Evolutionary conservation across 2,113 vertebrate species (phyloP), one percentile per base, ranked within the genome.

Genomic region (Silurus meridionalis): DNA sequence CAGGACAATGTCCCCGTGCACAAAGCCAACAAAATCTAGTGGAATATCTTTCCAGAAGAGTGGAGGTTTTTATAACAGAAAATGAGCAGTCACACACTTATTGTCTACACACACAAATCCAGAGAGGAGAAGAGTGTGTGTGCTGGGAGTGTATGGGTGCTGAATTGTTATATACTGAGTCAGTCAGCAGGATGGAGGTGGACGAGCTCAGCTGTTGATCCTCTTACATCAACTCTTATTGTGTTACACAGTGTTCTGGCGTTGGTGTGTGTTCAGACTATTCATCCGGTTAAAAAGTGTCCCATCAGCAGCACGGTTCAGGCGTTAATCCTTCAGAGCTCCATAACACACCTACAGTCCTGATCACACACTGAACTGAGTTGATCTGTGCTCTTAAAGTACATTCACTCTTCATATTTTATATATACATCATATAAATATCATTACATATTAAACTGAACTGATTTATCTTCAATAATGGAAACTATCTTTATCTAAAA

Each of bases 81-180:
- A 37, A 37, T 37, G 37, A 37, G 37, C 37, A 37, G 37, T 37
- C 37, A 37, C 37, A 37, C 37, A 37, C 37, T 37, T 37, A 37
- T 37, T 11, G 13, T 52, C 8, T 50, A 11, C 23, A 46, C 71
- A 50, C 69, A 48, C 37, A 48, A 21, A 21, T 46, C 69, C 69
- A 48, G 37, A 74, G 19, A 21, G 17, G 17, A 10, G 37, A 37
- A 37, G 71, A 11, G 8, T 23, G 37, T 72, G 69, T 10, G 37
- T 64, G 21, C 23, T 19, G 58, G 58, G 15, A 37, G 55, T 57
- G 55, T 57, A 13, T 57, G 66, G 14, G 52, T n/a, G 58, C 28
- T 61, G 28, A 10, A 57, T 81, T 46, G 80, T 81, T 61, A 50
- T 81, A 81, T 23, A 81, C 17, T 64, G 50, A 83, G 52, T 71